Percentiles rank a stretch among this genome's conserved stretches.
Evolutionary conservation across 92 coral and sea anemone genomes (phyloP).

Genomic region (Pocillopora meandrina): DNA sequence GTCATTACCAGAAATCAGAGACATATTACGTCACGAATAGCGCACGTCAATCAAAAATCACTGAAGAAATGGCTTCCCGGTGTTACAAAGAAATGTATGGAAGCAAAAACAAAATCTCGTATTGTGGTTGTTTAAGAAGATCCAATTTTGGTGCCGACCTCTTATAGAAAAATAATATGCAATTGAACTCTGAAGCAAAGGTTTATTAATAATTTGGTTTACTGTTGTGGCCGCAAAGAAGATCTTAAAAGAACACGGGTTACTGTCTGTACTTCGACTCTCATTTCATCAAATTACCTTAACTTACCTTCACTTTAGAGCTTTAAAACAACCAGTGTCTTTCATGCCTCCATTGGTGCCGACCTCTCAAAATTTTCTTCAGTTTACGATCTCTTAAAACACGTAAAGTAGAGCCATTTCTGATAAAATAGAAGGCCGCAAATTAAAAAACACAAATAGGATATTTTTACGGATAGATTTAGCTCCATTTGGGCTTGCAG

Average conservation of each 20-base stretch:
- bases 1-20: no score
- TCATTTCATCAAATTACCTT: slow-evolving; percentile 21
- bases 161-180: no score
- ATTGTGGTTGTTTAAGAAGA: no score
- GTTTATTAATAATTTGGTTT: no score
- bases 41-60: no score
- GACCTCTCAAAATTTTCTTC: slow-evolving; percentile 38
- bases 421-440: slow-evolving; percentile 8
- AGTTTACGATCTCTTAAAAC: slow-evolving; percentile 22
- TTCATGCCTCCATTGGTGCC: slow-evolving; percentile 18
- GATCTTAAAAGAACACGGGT: slow-evolving; percentile 3
- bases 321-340: slow-evolving; percentile 12
- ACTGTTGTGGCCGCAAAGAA: no score
- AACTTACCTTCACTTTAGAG: slow-evolving; percentile 25
- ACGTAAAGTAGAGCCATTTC: slow-evolving; percentile 5
- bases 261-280: background rate
- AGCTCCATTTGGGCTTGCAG: slow-evolving; percentile 7
- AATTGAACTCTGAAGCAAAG: no score
- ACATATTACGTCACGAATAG: no score
- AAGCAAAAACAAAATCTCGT: no score
- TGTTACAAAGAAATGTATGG: no score
- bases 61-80: no score
- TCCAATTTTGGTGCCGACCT: no score
- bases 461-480: background rate
- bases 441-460: background rate